Conservation (phyloP, 2,113 vertebrate species). For the Rana temporaria region DNA sequence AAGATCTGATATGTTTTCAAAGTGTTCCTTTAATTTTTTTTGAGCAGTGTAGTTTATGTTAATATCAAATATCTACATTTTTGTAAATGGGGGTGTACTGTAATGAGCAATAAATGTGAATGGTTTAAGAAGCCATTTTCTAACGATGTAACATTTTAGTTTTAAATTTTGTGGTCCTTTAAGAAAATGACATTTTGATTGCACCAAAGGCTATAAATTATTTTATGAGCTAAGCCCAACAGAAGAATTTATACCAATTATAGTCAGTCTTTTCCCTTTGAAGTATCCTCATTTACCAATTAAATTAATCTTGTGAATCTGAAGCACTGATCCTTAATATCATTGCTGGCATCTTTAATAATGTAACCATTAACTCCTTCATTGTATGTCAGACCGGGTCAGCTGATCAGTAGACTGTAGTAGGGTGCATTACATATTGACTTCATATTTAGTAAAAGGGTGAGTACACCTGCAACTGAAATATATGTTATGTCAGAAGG, state of each 20-base stretch:
- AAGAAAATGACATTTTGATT: neutral
- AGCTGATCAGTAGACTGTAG: neutral
- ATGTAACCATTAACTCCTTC: conserved; percentile 21
- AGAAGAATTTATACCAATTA: conserved; percentile 28
- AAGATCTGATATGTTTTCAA: too few relatives aligned
- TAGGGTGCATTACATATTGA: too few relatives aligned
- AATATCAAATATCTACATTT: too few relatives aligned
- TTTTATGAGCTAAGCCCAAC: conserved; percentile 3
- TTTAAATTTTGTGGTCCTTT: too few relatives aligned
- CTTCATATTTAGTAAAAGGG: neutral
- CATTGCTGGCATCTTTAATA: conserved; percentile 11
- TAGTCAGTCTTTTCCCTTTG: conserved; percentile 27
- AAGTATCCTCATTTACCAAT: conserved; percentile 38
- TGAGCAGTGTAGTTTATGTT: too few relatives aligned
- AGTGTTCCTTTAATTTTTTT: too few relatives aligned
- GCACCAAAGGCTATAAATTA: neutral
- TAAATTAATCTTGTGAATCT: conserved; percentile 37
- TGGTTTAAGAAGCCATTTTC: too few relatives aligned
- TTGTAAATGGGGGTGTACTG: too few relatives aligned
- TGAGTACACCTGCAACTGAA: neutral
- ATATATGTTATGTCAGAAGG: neutral
- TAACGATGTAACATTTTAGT: too few relatives aligned
- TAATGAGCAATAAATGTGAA: too few relatives aligned
- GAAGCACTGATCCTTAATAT: conserved; percentile 37
- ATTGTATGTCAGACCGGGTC: neutral